These are phyloP conservation scores for Drosophila nr. medialis DNA, from an alignment of 2,888 invertebrate species.

Conservation along the genomic window DNA sequence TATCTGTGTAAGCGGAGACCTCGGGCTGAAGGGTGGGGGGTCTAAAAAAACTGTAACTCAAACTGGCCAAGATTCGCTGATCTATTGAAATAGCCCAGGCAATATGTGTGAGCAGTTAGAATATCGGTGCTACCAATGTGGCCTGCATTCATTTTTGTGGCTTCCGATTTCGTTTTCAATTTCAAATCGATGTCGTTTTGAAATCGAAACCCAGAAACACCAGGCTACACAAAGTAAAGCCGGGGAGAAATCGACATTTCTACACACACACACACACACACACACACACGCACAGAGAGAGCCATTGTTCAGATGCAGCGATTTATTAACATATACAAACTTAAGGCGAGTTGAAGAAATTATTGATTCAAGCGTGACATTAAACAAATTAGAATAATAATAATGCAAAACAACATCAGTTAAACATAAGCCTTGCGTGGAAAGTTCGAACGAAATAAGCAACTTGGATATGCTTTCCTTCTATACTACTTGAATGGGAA, in stretches of 20 bases:
- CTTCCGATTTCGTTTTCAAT: slow-evolving; percentile 19
- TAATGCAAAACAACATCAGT: not conserved
- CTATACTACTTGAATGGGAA: not conserved
- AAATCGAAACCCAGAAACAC: slow-evolving; percentile 5
- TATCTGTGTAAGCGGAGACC: not conserved
- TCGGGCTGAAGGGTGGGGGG: fast-evolving
- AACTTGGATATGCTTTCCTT: not conserved
- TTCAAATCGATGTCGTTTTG: slow-evolving; percentile 10
- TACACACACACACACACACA: not conserved
- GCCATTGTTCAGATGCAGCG: not conserved
- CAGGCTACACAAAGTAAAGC: not conserved
- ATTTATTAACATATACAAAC: not conserved
- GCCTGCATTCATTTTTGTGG: slow-evolving; percentile 4
- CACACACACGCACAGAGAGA: not conserved
- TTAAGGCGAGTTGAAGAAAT: not conserved
- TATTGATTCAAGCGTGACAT: not conserved
- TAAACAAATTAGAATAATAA: not conserved
- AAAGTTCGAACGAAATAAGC: not conserved
- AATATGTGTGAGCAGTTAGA: not conserved
- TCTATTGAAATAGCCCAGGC: slow-evolving; percentile 3
- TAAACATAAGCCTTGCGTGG: not conserved
- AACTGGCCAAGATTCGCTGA: slow-evolving; percentile 8
- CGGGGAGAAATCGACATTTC: not conserved
- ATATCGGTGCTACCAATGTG: slow-evolving; percentile 3
- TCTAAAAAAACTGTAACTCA: slow-evolving; percentile 3